Base-by-base conservation (phyloP, 1,140 invertebrate genomes). In the Pachyrhynchus sulphureomaculatus region DNA sequence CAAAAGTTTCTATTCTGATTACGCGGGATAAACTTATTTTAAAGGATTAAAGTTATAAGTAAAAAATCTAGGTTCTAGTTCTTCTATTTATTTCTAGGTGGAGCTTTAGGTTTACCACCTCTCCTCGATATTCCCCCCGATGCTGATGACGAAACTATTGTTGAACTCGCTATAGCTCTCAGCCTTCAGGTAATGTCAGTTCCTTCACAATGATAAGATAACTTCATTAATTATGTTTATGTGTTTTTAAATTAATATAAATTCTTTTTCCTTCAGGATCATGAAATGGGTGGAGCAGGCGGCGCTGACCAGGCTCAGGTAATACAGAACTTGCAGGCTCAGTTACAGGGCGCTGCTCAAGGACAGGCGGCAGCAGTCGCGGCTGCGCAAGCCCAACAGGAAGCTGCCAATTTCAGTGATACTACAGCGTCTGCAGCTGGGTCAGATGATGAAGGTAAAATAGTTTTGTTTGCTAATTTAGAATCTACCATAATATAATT, bases 121-220 rank as follows among this genome's bases (percentile, higher is more conserved):
- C 75, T 95, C n/a, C 77, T 95, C 0, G 92, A 95, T 69, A 86
- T 96, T 20, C 91, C 91, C 12, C 87, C 91, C 4, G 93, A 96
- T 77, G 92, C 91, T 2, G 93, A 96, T 74, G 95, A 97, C 75
- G 95, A 98, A 75, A 90, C 93, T 0, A 97, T 98, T 87, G 92
- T 98, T 18, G 93, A 97, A 77, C 82, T 98, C 56, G 95, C 95
- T 1, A 97, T 98, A 66, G 95, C 95, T 0, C 79, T 98, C 0
- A 96, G 93, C 68, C 80, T 98, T 2, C 93, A 97, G 75, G 92
- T 87, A 68, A 84, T 87, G 21, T 48, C 12, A 48, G 13, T 15
- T 21, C 12, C 5, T 53, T n/a, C 13, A 56, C 15, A 29, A 26
- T 56, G 15, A 44, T 29, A 29, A 21, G n/a, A 15, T 24, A 39